Conservation (phyloP, 2,113 vertebrate genomes). For the Mormoops blainvillei region DNA sequence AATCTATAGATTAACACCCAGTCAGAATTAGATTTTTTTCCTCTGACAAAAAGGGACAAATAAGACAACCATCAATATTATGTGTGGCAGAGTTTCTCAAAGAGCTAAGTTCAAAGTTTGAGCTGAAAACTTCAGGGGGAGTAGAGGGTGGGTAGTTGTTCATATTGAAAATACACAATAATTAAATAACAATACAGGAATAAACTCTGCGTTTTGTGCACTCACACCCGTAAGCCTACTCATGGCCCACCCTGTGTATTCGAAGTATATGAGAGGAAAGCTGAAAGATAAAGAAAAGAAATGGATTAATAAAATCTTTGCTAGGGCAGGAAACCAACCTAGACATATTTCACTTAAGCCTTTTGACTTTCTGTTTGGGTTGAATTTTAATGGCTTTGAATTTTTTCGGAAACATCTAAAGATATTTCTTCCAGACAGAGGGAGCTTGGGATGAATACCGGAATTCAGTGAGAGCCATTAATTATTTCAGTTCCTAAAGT, state of each 20-base stretch:
- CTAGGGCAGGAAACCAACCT: constrained; percentile 28
- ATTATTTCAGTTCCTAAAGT: not conserved
- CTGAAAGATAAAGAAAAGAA: constrained; percentile 37
- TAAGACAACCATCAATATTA: constrained; percentile 35
- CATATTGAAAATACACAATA: not conserved
- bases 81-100: not conserved
- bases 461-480: not conserved
- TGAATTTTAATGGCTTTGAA: constrained; percentile 49
- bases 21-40: not conserved
- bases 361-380: constrained; percentile 47
- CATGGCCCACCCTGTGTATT: not conserved
- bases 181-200: not conserved
- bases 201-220: not conserved
- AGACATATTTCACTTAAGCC: constrained; percentile 46
- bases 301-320: constrained; percentile 30
- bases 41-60: constrained; percentile 33
- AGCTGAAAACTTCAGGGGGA: not conserved
- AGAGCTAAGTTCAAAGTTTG: constrained; percentile 25
- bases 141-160: not conserved
- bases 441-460: not conserved
- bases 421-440: not conserved
- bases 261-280: not conserved
- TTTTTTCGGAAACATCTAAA: not conserved
- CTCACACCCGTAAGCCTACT: not conserved
- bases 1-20: constrained; percentile 38